A percentile compares a stretch with the other conserved stretches of the same genome.
phyloP scores from a whole-genome alignment of 2,797 vertebrate species.

The Centropyge bicolor region DNA sequence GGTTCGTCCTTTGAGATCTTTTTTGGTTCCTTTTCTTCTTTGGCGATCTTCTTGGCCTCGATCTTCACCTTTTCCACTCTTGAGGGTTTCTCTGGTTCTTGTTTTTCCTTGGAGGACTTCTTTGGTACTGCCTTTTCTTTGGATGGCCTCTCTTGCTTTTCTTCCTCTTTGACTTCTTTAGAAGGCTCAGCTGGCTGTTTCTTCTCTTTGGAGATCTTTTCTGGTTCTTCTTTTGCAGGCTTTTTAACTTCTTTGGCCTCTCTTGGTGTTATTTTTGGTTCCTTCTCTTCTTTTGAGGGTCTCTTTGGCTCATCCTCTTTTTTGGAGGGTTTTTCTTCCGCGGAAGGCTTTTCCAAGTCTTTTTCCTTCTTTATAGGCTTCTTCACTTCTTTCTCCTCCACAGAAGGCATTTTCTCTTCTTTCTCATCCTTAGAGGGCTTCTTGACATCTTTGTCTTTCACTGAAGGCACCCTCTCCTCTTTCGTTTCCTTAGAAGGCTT shows the following conservation, averaged over 20 bases:
- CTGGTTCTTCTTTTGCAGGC: background rate
- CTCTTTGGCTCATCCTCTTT: slow-evolving; percentile 9
- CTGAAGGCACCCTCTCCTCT: background rate
- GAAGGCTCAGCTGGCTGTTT: no score
- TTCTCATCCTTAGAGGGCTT: background rate
- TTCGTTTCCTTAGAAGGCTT: background rate
- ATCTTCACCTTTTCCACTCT: background rate
- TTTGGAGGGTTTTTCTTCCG: slow-evolving; percentile 24
- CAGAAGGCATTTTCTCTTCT: background rate
- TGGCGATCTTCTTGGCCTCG: background rate
- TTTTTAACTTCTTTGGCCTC: background rate
- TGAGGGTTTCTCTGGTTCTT: background rate
- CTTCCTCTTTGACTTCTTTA: no score
- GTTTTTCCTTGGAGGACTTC: background rate
- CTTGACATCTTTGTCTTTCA: background rate
- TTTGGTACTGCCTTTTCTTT: background rate
- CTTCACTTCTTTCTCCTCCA: background rate
- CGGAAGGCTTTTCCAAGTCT: background rate
- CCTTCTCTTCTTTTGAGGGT: background rate
- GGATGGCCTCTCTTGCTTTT: background rate
- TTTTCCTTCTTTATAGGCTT: slow-evolving; percentile 2
- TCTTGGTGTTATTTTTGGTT: background rate
- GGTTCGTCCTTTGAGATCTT: no score
- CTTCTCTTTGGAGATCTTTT: background rate
- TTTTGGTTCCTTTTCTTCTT: background rate